Conservation (phyloP, 2,888 invertebrate genomes). For the Digitonthophagus gazella region DNA sequence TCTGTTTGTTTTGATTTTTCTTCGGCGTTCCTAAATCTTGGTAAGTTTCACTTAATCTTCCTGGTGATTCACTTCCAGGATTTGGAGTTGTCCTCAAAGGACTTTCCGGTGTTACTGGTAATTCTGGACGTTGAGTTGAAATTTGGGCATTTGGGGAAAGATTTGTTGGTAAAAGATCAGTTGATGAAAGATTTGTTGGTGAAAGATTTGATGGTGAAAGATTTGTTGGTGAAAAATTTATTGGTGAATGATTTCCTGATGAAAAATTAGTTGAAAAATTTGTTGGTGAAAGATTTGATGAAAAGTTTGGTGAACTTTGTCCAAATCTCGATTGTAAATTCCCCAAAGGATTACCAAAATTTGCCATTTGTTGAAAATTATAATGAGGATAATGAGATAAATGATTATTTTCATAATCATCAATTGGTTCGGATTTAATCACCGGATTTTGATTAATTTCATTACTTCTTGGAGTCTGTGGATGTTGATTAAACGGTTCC, state of each 20-base stretch:
- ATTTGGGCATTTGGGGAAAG: neutral
- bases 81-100: conserved; percentile 4
- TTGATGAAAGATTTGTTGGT: too few relatives aligned
- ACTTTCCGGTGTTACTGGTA: neutral
- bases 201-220: neutral
- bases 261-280: neutral
- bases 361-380: neutral
- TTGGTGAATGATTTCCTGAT: neutral
- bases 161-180: neutral
- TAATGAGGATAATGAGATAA: neutral
- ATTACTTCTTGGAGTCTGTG: neutral
- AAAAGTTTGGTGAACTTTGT: neutral
- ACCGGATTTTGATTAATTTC: neutral
- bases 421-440: neutral
- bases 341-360: neutral
- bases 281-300: neutral
- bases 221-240: neutral
- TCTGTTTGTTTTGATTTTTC: conserved; percentile 79
- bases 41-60: conserved; percentile 51
- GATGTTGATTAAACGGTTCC: neutral
- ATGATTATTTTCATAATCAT: neutral
- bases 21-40: conserved; percentile 63
- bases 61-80: conserved; percentile 5
- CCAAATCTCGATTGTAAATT: neutral
- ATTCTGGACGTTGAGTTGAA: neutral